Evolutionary conservation across 1,140 invertebrate species (phyloP), one percentile per base, ranked within the genome.

Genomic region (Spodoptera frugiperda): DNA sequence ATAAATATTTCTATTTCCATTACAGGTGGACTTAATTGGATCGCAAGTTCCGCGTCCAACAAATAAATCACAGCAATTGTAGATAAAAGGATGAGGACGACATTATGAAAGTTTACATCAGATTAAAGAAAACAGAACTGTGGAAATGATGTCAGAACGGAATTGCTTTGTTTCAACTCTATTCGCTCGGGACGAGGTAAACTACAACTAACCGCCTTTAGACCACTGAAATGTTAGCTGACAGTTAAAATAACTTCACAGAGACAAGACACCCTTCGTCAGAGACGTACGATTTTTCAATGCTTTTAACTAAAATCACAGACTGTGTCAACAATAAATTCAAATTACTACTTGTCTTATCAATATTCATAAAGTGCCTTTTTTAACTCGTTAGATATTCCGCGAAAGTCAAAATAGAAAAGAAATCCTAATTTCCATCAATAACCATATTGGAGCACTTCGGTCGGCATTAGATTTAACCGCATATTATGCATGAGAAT

Each of bases 31-130:
- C 33, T 14, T 14, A 55, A 71, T 71, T 19, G 15, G 19, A 25
- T 39, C 30, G 9, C 68, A 55, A 54, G 30, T 44, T 10, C 30
- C 19, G 15, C 11, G 1, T 39, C 30, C 11, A 21, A 55, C 53
- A 51, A 75, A 63, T 63, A 75, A 51, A 75, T 55, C 68, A 44
- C 51, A 46, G 3, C 53, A 17, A 48, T 49, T 57, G 3, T 9
- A 72, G 68, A 72, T 72, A 72, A 72, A 71, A 72, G 51, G 30
- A 72, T 46, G 51, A 44, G 14, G 12, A 46, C 30, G 33, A 55
- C 68, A 51, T 75, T 75, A 76, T 65, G 61, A 76, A 76, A 76
- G 68, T 72, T 72, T 72, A 76, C 49, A 76, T 55, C 59, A 68
- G 74, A 76, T 76, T 75, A 65, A 76, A 67, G 49, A 65, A 67